These are phyloP conservation scores for Ochotona princeps DNA, from an alignment of 2,113 vertebrate genomes.

Conservation along the genomic window DNA sequence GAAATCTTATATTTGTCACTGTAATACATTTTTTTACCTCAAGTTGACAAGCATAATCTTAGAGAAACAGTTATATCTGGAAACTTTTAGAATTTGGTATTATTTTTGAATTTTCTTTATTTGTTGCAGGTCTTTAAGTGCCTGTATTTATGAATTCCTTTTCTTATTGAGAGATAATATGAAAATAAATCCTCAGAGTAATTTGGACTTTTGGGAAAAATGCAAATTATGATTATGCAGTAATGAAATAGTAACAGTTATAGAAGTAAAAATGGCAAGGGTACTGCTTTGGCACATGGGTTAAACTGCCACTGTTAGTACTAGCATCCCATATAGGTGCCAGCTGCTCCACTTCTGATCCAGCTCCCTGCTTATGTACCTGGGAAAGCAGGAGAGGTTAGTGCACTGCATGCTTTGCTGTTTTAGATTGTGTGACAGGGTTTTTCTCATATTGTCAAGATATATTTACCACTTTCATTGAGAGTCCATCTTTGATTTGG, in stretches of 20 bases:
- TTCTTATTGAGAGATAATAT: neutral
- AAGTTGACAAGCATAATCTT: conserved; percentile 21
- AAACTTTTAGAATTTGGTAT: conserved; percentile 34
- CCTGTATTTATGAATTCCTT: conserved; percentile 27
- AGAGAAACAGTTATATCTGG: conserved; percentile 29
- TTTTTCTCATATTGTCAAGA: too few species aligned
- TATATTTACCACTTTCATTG: too few species aligned
- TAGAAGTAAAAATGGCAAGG: neutral
- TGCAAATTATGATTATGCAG: conserved; percentile 16
- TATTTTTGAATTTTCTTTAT: conserved; percentile 30
- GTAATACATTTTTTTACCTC: neutral
- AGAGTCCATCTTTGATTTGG: too few species aligned
- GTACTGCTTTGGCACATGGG: too few species aligned
- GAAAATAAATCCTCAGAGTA: conserved; percentile 34
- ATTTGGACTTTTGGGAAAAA: conserved; percentile 40
- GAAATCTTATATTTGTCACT: conserved; percentile 24
- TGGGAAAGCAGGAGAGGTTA: neutral
- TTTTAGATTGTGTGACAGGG: conserved; percentile 39
- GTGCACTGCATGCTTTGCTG: neutral
- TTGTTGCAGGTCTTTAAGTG: conserved; percentile 9
- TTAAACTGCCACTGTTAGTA: too few species aligned
- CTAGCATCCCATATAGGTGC: too few species aligned
- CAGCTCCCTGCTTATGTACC: too few species aligned
- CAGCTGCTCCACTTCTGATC: too few species aligned
- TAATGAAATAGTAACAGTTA: neutral